A percentile compares a stretch with the other conserved stretches of the same genome.
These are phyloP conservation scores for Mormyrus hasselquistii DNA, from an alignment of 2,797 vertebrate genomes.

Conservation along the genomic window DNA sequence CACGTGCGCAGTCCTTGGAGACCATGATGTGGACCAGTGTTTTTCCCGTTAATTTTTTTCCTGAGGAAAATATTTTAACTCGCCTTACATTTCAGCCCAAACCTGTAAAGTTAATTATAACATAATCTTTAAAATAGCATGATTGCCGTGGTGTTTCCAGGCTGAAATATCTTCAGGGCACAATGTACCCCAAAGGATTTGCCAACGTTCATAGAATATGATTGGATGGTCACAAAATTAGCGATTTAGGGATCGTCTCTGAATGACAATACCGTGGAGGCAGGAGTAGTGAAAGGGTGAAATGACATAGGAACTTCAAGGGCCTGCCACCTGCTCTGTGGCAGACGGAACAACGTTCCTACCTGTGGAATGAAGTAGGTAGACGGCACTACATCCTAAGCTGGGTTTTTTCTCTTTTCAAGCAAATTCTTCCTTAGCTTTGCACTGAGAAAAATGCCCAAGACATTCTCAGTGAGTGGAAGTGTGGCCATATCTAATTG, in stretches of 20 bases:
- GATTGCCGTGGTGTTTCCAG: not conserved
- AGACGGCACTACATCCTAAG: slow-evolving; percentile 26
- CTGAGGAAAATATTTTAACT: not conserved
- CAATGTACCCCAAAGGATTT: not conserved
- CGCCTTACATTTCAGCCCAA: not conserved
- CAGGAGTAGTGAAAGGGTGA: not conserved
- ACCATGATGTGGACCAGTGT: not conserved
- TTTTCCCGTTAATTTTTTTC: not conserved
- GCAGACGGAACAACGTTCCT: slow-evolving; percentile 15
- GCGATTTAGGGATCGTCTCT: not conserved
- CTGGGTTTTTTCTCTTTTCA: slow-evolving; percentile 24
- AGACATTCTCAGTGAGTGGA: not conserved
- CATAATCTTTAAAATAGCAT: not conserved
- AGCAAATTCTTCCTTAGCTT: slow-evolving; percentile 35
- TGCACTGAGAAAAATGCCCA: slow-evolving; percentile 18
- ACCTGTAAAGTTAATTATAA: not conserved
- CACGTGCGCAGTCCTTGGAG: not conserved
- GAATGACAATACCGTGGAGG: not conserved
- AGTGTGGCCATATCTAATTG: not conserved
- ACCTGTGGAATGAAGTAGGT: slow-evolving; percentile 42
- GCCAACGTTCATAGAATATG: not conserved
- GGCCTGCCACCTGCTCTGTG: not conserved
- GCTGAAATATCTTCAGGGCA: not conserved
- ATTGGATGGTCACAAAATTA: not conserved
- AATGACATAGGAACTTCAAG: not conserved